Evolutionary conservation across 2,888 invertebrate species (phyloP), one percentile per base, ranked within the genome.

Genomic region (Laspeyria flexula): DNA sequence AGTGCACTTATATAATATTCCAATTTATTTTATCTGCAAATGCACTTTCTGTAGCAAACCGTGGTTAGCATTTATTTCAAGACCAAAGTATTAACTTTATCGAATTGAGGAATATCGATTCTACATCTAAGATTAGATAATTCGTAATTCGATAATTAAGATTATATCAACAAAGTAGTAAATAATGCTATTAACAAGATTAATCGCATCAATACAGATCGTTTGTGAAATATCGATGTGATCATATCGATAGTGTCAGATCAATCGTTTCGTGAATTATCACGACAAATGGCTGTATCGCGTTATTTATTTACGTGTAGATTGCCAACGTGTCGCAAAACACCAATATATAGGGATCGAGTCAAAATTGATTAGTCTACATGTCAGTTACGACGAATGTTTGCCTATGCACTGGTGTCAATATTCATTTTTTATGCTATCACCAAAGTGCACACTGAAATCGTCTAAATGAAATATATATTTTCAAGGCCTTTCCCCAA

Each of bases 241-340:
- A 15, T 18, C 30, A 10, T 30, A 12, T 30, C 23, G 31, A 16
- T 25, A 30, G 18, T 38, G 10, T 15, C 9, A 13, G 23, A 31
- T 21, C 29, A 23, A 29, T 31, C 41, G 21, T 21, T 41, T 9
- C 9, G 12, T 25, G n/a, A 35, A 41, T 35, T 29, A 35, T 47
- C 6, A 21, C 41, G 16, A 30, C 13, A 40, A 29, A 40, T 30
- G 2, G 18, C 10, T 3, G 18, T 41, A 16, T 29, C 12, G 11
- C 27, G 18, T 6, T 30, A 30, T 30, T 18, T 41, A 21, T 41
- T 30, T 12, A 13, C 15, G 15, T 12, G 25, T 15, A 16, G 18
- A 40, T 29, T 40, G 38, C 9, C 9, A 3, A 15, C 12, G 29
- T 10, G 7, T 16, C 11, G 30, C 29, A 40, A 16, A 11, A 29